Evolutionary conservation across 2,797 vertebrate genomes (phyloP).

Genomic region (Anableps anableps): DNA sequence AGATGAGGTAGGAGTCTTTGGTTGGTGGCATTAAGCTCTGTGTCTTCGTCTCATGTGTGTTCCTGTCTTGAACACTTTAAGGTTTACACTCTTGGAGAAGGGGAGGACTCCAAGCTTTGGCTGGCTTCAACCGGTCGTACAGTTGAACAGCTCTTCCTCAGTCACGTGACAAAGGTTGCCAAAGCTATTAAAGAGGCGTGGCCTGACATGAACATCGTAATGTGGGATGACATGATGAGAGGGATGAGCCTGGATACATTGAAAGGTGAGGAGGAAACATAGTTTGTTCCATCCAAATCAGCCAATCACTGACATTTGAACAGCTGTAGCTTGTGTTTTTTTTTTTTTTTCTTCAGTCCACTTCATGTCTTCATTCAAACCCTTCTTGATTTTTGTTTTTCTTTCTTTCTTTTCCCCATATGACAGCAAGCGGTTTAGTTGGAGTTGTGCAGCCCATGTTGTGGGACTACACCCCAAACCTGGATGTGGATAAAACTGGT

Average conservation of each 20-base stretch:
- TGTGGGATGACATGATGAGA: constrained; percentile 98
- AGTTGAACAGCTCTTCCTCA: constrained; percentile 86
- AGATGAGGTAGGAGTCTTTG: constrained; percentile 73
- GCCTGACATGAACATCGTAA: constrained; percentile 83
- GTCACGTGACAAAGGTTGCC: constrained; percentile 87
- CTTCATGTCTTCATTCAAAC: background rate
- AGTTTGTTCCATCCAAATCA: background rate
- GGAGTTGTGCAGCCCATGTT: constrained; percentile 92
- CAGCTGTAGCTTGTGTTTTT: background rate
- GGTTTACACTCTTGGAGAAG: constrained; percentile 94
- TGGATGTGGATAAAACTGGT: constrained; percentile 88
- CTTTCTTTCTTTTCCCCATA: background rate
- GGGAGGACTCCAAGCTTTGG: constrained; percentile 89
- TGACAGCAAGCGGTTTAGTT: constrained; percentile 86
- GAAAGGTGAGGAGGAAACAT: constrained; percentile 80
- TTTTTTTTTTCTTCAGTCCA: too few species aligned
- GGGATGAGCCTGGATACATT: constrained; percentile 83
- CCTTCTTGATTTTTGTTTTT: background rate
- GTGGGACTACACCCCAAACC: constrained; percentile 91
- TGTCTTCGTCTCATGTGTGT: background rate
- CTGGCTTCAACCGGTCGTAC: constrained; percentile 77
- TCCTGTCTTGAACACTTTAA: constrained; percentile 41
- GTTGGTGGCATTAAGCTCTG: background rate
- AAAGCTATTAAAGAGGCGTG: constrained; percentile 76
- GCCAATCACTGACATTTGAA: background rate